phyloP scores from a whole-genome alignment of 2,797 vertebrate species.

The Sebastes miniatus region DNA sequence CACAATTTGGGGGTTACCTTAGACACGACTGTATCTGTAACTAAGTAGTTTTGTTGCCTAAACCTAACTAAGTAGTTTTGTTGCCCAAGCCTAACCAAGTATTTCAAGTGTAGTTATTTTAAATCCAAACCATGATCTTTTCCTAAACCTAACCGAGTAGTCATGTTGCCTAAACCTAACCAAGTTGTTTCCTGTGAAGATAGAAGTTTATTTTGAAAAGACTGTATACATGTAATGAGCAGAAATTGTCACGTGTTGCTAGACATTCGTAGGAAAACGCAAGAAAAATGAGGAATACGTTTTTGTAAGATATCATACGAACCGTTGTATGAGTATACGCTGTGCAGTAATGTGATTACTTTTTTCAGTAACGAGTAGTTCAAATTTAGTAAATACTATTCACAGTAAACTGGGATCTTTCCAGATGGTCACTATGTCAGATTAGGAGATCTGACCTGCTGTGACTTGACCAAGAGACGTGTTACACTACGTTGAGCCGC shows the following conservation, averaged over 20 bases:
- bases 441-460: constrained; percentile 17
- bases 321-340: rapidly evolving
- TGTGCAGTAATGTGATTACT: rapidly evolving
- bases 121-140: no score
- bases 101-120: no score
- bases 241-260: no score
- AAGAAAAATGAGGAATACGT: rapidly evolving
- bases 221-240: no score
- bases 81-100: no score
- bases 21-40: neutral
- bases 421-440: neutral
- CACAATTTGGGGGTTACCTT: neutral
- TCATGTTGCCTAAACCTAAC: no score
- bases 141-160: no score
- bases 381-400: neutral
- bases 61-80: no score
- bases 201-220: rapidly evolving
- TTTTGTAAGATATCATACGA: rapidly evolving
- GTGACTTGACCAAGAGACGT: neutral
- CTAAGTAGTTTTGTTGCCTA: neutral
- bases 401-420: neutral
- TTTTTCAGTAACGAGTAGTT: neutral
- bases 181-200: neutral
- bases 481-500: neutral
- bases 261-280: no score